phyloP scores from a whole-genome alignment of 1,140 invertebrate genomes.

The Drosophila ironensis region DNA sequence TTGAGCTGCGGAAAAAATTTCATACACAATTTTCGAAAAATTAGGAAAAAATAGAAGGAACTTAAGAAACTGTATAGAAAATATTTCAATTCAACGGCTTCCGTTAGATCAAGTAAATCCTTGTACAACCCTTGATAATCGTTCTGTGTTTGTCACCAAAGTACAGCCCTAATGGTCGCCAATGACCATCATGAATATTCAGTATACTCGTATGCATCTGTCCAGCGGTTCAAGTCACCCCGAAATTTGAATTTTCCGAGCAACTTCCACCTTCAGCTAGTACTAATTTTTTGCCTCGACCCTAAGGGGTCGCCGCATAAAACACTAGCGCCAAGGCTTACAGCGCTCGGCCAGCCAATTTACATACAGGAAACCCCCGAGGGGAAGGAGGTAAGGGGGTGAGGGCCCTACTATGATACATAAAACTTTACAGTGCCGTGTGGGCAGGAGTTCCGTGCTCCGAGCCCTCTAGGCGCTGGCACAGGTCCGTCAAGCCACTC shows the following conservation, averaged over 20 bases:
- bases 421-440: conserved; percentile 65
- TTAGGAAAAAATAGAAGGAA: too few species aligned
- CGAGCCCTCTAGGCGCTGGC: conserved; percentile 6
- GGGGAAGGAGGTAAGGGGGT: neutral
- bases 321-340: conserved; percentile 46
- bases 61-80: too few species aligned
- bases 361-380: conserved; percentile 66
- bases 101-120: neutral
- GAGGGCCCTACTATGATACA: conserved; percentile 44
- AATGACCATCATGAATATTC: conserved; percentile 41
- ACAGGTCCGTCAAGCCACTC: conserved; percentile 72
- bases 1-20: too few species aligned
- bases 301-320: conserved; percentile 48
- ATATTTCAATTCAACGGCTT: too few species aligned
- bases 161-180: conserved; percentile 4
- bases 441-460: conserved; percentile 32
- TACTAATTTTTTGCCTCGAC: conserved; percentile 64
- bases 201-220: too few species aligned
- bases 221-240: neutral
- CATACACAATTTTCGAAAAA: too few species aligned
- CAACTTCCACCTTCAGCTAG: neutral
- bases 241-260: neutral
- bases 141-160: conserved; percentile 8
- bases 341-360: conserved; percentile 61
- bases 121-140: conserved; percentile 2